These are phyloP conservation scores for Paradoxurus hermaphroditus DNA, from an alignment of 2,113 vertebrate species.

Conservation along the genomic window DNA sequence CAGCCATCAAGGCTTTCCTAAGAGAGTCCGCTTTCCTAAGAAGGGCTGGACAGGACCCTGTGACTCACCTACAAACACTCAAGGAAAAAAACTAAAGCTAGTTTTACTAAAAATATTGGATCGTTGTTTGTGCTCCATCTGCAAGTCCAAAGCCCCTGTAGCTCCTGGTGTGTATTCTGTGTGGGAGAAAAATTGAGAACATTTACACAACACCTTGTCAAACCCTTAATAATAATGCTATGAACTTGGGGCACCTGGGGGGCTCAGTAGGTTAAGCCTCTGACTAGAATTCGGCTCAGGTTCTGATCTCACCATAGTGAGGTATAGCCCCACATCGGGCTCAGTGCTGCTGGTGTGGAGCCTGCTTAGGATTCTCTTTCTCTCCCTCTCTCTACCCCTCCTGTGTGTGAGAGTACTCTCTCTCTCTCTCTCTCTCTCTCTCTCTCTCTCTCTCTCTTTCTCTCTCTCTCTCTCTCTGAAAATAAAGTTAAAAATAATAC, in stretches of 20 bases:
- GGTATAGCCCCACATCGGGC: too few relatives aligned
- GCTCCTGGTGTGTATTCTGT: background rate
- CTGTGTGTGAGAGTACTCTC: too few relatives aligned
- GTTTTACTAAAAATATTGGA: background rate
- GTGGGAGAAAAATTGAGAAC: too few relatives aligned
- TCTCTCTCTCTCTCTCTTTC: too few relatives aligned
- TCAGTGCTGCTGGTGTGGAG: too few relatives aligned
- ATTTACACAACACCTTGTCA: background rate
- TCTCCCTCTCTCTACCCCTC: too few relatives aligned
- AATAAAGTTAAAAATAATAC: background rate
- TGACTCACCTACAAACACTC: background rate
- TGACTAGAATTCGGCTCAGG: too few relatives aligned
- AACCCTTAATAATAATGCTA: background rate
- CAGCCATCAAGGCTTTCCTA: accelerated
- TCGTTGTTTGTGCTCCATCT: background rate
- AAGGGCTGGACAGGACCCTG: background rate
- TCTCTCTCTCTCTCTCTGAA: too few relatives aligned
- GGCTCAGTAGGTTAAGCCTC: too few relatives aligned
- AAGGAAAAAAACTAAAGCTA: background rate
- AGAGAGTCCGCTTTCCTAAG: background rate
- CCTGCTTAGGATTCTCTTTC: too few relatives aligned
- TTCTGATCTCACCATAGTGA: too few relatives aligned
- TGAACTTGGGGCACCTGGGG: background rate
- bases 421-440: too few relatives aligned
- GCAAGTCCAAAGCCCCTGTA: background rate